These are phyloP conservation scores for Drosophila funebris DNA, from an alignment of 1,140 invertebrate genomes.

Conservation along the genomic window DNA sequence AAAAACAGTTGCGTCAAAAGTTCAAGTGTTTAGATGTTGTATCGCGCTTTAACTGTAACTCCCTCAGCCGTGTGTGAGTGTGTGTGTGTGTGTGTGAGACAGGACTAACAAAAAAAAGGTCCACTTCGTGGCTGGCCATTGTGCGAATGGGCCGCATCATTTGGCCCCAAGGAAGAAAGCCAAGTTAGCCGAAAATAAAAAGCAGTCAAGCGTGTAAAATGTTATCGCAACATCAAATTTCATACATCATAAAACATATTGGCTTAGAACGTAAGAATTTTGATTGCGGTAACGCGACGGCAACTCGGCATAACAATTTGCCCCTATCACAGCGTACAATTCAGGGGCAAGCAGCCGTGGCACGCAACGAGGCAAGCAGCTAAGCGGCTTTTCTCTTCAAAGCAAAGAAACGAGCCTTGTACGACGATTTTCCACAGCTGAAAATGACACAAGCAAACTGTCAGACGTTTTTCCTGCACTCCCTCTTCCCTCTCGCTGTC, in stretches of 20 bases:
- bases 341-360: conserved; percentile 51
- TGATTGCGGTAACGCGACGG: conserved; percentile 77
- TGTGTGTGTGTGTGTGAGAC: background rate
- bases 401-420: too few relatives aligned
- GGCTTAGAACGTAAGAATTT: conserved; percentile 82
- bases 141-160: conserved; percentile 10
- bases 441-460: conserved; percentile 26
- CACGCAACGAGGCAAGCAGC: conserved; percentile 61
- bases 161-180: background rate
- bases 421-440: background rate
- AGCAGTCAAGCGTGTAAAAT: conserved; percentile 77
- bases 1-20: conserved; percentile 33
- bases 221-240: conserved; percentile 82
- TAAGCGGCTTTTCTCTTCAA: conserved; percentile 59
- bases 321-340: conserved; percentile 16
- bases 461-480: conserved; percentile 17
- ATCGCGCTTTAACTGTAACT: conserved; percentile 43
- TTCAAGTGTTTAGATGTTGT: conserved; percentile 27
- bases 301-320: conserved; percentile 58
- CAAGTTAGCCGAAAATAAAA: conserved; percentile 57
- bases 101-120: background rate
- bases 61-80: too few relatives aligned
- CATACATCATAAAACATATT: conserved; percentile 83
- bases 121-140: too few relatives aligned
- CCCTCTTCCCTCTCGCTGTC: background rate